A percentile compares a stretch with the other conserved stretches of the same genome.
These are phyloP conservation scores for Tetragonula clypearis DNA, from an alignment of 1,140 invertebrate genomes.

Conservation along the genomic window DNA sequence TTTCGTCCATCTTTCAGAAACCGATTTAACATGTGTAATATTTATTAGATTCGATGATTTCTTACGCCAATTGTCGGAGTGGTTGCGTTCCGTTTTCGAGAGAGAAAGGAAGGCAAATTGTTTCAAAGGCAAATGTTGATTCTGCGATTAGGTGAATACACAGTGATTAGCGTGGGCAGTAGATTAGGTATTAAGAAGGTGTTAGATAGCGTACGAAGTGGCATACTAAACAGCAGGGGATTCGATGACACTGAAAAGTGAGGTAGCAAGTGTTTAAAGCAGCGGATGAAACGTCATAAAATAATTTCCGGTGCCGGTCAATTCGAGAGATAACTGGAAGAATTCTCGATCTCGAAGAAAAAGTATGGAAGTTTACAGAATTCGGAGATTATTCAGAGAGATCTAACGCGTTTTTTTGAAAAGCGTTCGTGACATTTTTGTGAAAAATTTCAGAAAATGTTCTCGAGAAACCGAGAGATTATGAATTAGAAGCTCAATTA, in stretches of 20 bases:
- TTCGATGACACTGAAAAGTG: neutral
- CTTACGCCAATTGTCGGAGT: neutral
- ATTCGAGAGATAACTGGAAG: neutral
- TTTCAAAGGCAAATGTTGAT: slow-evolving; percentile 10
- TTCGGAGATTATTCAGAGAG: neutral
- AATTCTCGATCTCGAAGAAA: neutral
- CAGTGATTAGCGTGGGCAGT: slow-evolving; percentile 9
- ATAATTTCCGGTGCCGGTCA: neutral
- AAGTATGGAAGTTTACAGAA: neutral
- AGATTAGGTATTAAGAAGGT: neutral
- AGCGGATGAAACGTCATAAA: neutral
- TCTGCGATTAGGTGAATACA: slow-evolving; percentile 9
- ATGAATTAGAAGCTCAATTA: neutral
- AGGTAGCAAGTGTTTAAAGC: neutral
- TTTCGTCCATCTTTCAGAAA: neutral
- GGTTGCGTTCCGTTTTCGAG: no score
- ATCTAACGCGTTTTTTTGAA: neutral
- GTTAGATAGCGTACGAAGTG: neutral
- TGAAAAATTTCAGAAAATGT: neutral
- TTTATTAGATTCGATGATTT: neutral
- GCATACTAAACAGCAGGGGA: neutral
- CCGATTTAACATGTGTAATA: neutral
- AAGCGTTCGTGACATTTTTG: neutral
- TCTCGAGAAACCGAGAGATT: neutral
- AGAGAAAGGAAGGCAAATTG: neutral